Conservation (phyloP, 2,888 invertebrate genomes). For the Lypha dubia region DNA sequence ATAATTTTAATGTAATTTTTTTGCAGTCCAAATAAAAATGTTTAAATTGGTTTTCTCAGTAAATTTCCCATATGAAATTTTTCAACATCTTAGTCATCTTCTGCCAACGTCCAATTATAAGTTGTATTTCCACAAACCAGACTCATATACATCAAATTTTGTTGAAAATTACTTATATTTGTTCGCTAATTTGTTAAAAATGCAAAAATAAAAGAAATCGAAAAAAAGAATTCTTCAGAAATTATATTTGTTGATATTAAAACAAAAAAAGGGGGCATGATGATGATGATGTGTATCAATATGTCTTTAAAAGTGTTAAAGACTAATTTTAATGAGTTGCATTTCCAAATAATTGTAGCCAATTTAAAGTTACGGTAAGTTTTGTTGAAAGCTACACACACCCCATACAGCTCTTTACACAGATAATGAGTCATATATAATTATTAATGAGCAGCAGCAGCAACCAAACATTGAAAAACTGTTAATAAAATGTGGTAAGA, state of each 20-base stretch:
- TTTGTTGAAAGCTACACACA: background rate
- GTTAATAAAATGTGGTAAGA: background rate
- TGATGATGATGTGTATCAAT: background rate
- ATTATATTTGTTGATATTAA: background rate
- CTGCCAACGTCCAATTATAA: background rate
- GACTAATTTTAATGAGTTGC: slow-evolving; percentile 10
- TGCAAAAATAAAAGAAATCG: background rate
- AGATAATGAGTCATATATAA: slow-evolving; percentile 36
- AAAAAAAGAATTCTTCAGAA: background rate
- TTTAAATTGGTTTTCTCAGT: background rate
- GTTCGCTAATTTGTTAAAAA: slow-evolving; percentile 39
- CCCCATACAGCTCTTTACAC: slow-evolving; percentile 9
- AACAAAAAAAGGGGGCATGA: too few relatives aligned
- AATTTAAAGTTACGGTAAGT: slow-evolving; percentile 29
- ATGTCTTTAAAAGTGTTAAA: slow-evolving; percentile 19
- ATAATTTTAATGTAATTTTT: too few relatives aligned
- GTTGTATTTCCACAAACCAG: background rate
- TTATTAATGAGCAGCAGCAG: background rate
- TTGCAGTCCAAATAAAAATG: too few relatives aligned
- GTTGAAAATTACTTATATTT: slow-evolving; percentile 11
- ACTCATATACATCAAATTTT: background rate
- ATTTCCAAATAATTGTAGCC: slow-evolving; percentile 23
- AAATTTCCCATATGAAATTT: background rate
- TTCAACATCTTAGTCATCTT: slow-evolving; percentile 14
- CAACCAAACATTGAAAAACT: slow-evolving; percentile 1